These are phyloP conservation scores for Regulus satrapa DNA, from an alignment of 2,113 vertebrate genomes.

Conservation along the genomic window DNA sequence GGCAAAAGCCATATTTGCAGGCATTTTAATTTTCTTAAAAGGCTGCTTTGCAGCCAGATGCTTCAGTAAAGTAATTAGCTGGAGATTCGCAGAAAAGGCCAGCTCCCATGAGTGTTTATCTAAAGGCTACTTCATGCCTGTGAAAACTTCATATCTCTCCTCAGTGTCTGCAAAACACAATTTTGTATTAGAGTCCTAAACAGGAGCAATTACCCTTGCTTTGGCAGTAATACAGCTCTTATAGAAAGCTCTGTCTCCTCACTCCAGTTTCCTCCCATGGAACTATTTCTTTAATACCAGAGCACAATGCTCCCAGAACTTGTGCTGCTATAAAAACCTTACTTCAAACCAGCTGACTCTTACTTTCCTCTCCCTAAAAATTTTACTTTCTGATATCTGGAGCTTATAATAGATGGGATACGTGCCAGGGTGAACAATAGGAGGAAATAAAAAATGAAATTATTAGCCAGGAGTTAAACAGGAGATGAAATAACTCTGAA, in stretches of 20 bases:
- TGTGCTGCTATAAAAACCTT: conserved; percentile 30
- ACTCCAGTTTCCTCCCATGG: background rate
- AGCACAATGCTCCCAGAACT: background rate
- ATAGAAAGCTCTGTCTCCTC: conserved; percentile 22
- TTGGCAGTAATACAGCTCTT: background rate
- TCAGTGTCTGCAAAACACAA: background rate
- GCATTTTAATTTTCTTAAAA: background rate
- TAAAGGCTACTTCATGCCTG: background rate
- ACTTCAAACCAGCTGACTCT: conserved; percentile 59
- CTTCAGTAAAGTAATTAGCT: background rate
- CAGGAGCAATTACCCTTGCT: background rate
- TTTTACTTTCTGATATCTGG: conserved; percentile 60
- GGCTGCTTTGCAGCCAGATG: background rate
- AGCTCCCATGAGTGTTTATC: background rate
- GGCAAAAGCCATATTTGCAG: background rate
- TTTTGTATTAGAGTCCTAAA: background rate
- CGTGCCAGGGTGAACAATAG: conserved; percentile 53
- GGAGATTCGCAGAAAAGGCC: background rate
- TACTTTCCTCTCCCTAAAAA: conserved; percentile 44
- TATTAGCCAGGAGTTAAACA: conserved; percentile 49
- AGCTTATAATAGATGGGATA: conserved; percentile 63
- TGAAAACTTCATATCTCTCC: background rate
- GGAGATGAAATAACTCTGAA: conserved; percentile 58
- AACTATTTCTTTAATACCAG: background rate
- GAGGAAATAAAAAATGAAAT: conserved; percentile 68